Conservation (phyloP, 23 tunicate genomes). For the Clavelina lepadiformis region DNA sequence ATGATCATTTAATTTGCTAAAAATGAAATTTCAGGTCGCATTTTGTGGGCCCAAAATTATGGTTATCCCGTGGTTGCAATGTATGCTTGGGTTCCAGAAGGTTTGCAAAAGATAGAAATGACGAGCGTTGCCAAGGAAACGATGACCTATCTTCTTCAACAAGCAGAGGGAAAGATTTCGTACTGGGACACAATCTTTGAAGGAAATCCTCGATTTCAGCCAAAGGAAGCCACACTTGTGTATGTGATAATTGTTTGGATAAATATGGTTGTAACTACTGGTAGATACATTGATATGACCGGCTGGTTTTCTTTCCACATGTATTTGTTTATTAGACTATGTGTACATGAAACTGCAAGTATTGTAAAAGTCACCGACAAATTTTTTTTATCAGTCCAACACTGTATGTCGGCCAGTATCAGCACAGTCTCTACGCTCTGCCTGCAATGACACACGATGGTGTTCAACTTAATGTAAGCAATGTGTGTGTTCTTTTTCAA, state of each 20-base stretch:
- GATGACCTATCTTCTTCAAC: conserved; percentile 64
- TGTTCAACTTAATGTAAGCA: conserved; percentile 51
- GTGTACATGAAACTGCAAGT: too few species aligned
- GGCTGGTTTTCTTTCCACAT: too few species aligned
- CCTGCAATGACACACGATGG: conserved; percentile 90
- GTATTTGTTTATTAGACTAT: too few species aligned
- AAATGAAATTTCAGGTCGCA: conserved; percentile 20
- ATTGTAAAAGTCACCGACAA: too few species aligned
- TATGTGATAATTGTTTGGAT: conserved; percentile 14
- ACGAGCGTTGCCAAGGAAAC: conserved; percentile 87
- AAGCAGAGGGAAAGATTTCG: conserved; percentile 57
- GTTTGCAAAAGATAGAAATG: conserved; percentile 65
- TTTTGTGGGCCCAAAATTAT: conserved; percentile 91
- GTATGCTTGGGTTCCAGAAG: conserved; percentile 76
- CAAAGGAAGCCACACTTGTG: conserved; percentile 55
- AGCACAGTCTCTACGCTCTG: conserved; percentile 69
- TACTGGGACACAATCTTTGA: conserved; percentile 55
- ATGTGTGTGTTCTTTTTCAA: too few species aligned
- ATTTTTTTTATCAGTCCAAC: conserved; percentile 46
- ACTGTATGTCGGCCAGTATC: conserved; percentile 85
- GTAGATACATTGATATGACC: too few species aligned
- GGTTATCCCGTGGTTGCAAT: conserved; percentile 91
- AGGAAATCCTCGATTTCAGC: conserved; percentile 45
- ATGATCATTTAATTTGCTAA: too few species aligned
- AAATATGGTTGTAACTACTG: too few species aligned